These are phyloP conservation scores for Muscicapa adusta DNA, from an alignment of 2,113 vertebrate genomes.

Conservation along the genomic window DNA sequence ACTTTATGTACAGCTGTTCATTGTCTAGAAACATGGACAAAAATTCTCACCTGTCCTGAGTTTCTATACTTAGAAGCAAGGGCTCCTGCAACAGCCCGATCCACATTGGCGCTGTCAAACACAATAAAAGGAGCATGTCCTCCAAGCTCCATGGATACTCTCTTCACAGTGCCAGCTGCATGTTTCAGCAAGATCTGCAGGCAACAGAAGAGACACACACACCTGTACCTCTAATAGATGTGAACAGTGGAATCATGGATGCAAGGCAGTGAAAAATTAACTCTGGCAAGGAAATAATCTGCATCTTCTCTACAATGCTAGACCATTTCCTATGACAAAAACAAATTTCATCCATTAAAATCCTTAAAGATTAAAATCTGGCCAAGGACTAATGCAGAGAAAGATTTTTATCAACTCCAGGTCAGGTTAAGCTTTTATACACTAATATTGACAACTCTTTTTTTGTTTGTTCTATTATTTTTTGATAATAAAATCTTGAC, in stretches of 20 bases:
- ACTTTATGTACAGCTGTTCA: background rate
- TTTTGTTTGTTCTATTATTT: background rate
- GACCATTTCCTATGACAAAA: background rate
- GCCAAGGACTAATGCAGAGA: background rate
- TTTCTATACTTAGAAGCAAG: constrained; percentile 92
- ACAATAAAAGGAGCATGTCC: constrained; percentile 96
- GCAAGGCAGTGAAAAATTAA: background rate
- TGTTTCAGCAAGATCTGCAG: constrained; percentile 83
- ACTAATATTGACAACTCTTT: background rate
- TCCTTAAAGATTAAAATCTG: background rate
- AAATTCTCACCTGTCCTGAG: constrained; percentile 85
- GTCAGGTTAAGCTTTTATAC: background rate
- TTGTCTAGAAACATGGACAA: background rate
- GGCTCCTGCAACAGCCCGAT: constrained; percentile 85
- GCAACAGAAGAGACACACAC: background rate
- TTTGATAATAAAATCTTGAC: background rate
- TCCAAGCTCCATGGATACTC: constrained; percentile 94
- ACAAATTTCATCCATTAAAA: background rate
- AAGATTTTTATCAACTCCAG: background rate
- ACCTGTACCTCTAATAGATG: background rate
- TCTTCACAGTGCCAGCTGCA: constrained; percentile 87
- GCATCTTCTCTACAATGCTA: background rate
- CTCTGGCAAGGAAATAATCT: background rate
- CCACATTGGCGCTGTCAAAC: constrained; percentile 89
- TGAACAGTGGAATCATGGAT: background rate